These are phyloP conservation scores for Tamias sibiricus DNA, from an alignment of 2,113 vertebrate species.

Conservation along the genomic window DNA sequence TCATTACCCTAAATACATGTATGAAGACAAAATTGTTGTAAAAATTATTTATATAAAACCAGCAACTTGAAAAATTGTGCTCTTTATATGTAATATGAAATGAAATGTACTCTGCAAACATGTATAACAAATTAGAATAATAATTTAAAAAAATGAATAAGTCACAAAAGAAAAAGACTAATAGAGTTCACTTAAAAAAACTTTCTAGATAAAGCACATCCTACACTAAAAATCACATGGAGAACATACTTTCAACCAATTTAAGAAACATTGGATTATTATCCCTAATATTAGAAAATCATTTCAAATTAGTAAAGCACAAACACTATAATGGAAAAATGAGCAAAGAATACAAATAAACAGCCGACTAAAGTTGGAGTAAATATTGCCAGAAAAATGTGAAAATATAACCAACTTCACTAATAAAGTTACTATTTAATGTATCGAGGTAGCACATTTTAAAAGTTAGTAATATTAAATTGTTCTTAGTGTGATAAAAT, in stretches of 20 bases:
- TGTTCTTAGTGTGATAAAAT: background rate
- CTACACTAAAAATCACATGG: background rate
- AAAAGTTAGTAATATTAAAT: background rate
- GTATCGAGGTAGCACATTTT: background rate
- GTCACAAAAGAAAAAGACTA: background rate
- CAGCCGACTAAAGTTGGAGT: background rate
- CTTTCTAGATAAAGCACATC: background rate
- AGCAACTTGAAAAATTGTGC: no score
- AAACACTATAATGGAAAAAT: background rate
- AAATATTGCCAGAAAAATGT: background rate
- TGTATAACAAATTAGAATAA: no score
- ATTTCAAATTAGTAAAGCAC: background rate
- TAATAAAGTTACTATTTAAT: background rate
- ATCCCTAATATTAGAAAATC: background rate
- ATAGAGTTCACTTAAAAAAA: background rate
- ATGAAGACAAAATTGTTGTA: no score
- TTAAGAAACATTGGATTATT: background rate
- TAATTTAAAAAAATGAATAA: background rate
- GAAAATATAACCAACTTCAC: background rate
- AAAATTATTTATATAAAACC: no score
- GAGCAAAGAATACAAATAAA: background rate
- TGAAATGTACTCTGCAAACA: no score
- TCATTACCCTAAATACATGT: no score
- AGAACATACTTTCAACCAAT: background rate
- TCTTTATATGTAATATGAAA: no score